phyloP scores from a whole-genome alignment of 2,888 invertebrate genomes.

The Yponomeuta malinellus region DNA sequence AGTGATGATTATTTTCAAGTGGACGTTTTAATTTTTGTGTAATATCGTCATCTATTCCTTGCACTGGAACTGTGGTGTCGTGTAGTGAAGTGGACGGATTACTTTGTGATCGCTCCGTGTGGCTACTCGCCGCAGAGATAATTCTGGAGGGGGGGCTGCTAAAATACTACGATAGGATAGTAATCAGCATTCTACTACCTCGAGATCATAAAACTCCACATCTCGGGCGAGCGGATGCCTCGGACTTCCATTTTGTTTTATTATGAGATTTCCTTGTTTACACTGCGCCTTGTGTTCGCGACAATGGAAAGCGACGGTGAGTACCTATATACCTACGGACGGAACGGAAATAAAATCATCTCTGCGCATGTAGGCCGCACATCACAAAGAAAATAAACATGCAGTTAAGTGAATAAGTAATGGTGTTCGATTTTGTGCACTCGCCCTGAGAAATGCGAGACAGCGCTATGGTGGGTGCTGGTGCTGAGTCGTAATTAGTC shows the following conservation, averaged over 20 bases:
- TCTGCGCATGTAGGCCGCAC: constrained; percentile 67
- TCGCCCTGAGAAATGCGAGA: constrained; percentile 16
- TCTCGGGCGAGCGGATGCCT: constrained; percentile 55
- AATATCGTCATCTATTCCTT: constrained; percentile 40
- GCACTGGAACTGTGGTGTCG: constrained; percentile 38
- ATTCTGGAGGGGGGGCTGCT: constrained; percentile 69
- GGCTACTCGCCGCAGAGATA: constrained; percentile 61
- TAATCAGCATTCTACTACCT: constrained; percentile 71
- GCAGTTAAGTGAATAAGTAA: constrained; percentile 60
- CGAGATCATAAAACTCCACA: constrained; percentile 58
- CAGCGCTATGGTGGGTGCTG: neutral
- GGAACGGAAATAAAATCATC: constrained; percentile 36
- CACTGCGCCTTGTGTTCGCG: constrained; percentile 48
- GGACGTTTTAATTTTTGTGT: constrained; percentile 56
- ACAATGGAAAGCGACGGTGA: constrained; percentile 71
- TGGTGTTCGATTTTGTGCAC: constrained; percentile 68
- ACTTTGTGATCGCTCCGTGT: constrained; percentile 51
- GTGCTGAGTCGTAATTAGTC: constrained; percentile 21
- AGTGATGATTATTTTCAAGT: constrained; percentile 71
- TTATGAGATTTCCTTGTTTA: constrained; percentile 70
- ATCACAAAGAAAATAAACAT: constrained; percentile 58
- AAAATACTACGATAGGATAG: constrained; percentile 75
- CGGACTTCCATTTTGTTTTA: constrained; percentile 74
- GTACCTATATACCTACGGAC: constrained; percentile 40
- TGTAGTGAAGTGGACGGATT: constrained; percentile 43